These are phyloP conservation scores for Tychaedon coryphoeus DNA, from an alignment of 2,113 vertebrate genomes.

Conservation along the genomic window DNA sequence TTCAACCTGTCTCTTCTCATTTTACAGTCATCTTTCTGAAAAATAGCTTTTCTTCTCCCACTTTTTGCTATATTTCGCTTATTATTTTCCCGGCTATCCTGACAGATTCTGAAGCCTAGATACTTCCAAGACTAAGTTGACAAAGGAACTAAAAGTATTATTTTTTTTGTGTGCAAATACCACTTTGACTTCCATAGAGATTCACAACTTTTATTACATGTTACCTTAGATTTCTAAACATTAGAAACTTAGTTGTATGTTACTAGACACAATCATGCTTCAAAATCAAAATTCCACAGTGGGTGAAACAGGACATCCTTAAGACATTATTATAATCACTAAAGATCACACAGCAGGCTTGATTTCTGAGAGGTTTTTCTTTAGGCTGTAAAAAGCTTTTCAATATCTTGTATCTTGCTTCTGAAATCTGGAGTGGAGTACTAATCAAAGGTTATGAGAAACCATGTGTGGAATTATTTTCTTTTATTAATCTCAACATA, in stretches of 20 bases:
- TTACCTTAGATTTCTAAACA: background rate
- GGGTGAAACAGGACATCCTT: background rate
- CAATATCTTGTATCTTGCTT: background rate
- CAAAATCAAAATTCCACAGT: background rate
- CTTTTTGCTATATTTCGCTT: background rate
- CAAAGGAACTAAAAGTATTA: background rate
- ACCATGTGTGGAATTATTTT: background rate
- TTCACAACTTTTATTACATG: background rate
- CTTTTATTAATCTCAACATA: background rate
- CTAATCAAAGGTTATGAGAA: background rate
- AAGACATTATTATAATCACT: background rate
- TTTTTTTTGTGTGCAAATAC: background rate
- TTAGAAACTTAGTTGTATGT: background rate
- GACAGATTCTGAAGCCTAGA: background rate
- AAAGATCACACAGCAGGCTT: background rate
- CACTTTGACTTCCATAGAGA: background rate
- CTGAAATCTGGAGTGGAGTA: background rate
- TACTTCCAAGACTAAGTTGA: background rate
- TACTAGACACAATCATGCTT: background rate
- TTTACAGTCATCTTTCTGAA: background rate
- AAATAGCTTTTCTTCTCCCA: background rate
- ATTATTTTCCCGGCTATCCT: background rate
- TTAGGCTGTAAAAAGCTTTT: background rate
- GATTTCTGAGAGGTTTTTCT: background rate
- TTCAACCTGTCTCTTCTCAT: background rate